Conservation (phyloP, 2,888 invertebrate species). For the Acrobasis repandana region DNA sequence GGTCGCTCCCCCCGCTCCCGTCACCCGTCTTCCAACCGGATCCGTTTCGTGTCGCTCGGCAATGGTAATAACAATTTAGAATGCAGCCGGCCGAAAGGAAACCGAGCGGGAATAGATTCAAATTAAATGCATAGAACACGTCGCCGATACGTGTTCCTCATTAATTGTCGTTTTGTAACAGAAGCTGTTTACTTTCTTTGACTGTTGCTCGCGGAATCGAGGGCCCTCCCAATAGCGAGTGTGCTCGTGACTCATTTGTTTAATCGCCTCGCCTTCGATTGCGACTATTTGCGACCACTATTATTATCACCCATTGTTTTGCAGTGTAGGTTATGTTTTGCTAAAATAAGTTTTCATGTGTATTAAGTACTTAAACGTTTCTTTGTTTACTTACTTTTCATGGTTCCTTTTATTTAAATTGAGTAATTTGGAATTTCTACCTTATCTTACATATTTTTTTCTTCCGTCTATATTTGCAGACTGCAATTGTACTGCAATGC, state of each 20-base stretch:
- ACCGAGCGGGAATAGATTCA: constrained; percentile 78
- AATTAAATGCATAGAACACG: constrained; percentile 75
- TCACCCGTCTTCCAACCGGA: constrained; percentile 72
- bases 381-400: neutral
- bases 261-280: constrained; percentile 39
- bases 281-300: neutral
- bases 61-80: constrained; percentile 78
- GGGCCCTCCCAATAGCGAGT: constrained; percentile 50
- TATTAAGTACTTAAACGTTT: neutral
- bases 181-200: constrained; percentile 79
- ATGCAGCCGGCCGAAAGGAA: constrained; percentile 78
- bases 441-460: neutral
- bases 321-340: constrained; percentile 1
- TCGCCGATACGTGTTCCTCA: constrained; percentile 60
- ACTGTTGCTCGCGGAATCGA: constrained; percentile 66
- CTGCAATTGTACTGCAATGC: neutral
- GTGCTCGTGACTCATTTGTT: constrained; percentile 56
- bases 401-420: too few species aligned
- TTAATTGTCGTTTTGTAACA: constrained; percentile 76
- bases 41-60: constrained; percentile 66
- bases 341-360: neutral
- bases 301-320: constrained; percentile 8
- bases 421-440: too few species aligned
- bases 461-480: neutral
- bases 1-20: constrained; percentile 67